Base-by-base conservation (phyloP, 2,888 invertebrate genomes). In the Scaptomyza caliginosa region DNA sequence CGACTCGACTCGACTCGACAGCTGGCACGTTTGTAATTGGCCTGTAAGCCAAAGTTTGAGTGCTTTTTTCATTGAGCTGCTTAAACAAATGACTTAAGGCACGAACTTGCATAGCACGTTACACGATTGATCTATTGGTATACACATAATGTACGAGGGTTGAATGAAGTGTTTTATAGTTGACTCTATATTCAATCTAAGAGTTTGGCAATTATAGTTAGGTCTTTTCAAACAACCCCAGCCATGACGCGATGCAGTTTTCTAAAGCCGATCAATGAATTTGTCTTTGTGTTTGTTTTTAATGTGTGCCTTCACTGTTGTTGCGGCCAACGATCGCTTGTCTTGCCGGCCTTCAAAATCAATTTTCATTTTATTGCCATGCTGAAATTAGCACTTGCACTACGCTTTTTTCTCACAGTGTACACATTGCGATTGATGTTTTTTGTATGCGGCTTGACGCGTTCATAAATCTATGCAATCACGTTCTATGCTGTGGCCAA, bases 71-170 rank as follows among this genome's bases (percentile, higher is more conserved):
- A 46, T 32, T 65, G 48, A 55, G 66, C 40, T 42, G 43, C 19
- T 38, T 6, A 40, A 38, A 59, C 82, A 64, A 89, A 89, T 77
- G 78, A 88, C 80, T 87, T 71, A 75, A 89, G 86, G 67, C 80
- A 86, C 89, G 75, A 86, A 88, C 89, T 85, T 76, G 86, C 81
- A 55, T 45, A 66, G 68, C 34, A 32, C 68, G 76, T 75, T 46
- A 52, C 58, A 50, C 58, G 79, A 66, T 68, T 64, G 78, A n/a
- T n/a, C n/a, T n/a, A n/a, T n/a, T n/a, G n/a, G n/a, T n/a, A n/a
- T n/a, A n/a, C n/a, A n/a, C n/a, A n/a, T n/a, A n/a, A n/a, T n/a
- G n/a, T n/a, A n/a, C n/a, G n/a, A n/a, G n/a, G n/a, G n/a, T n/a
- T n/a, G n/a, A n/a, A n/a, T n/a, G n/a, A n/a, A n/a, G n/a, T n/a